Evolutionary conservation across 2,797 vertebrate species (phyloP).

Genomic region (Neostethus bicornis): DNA sequence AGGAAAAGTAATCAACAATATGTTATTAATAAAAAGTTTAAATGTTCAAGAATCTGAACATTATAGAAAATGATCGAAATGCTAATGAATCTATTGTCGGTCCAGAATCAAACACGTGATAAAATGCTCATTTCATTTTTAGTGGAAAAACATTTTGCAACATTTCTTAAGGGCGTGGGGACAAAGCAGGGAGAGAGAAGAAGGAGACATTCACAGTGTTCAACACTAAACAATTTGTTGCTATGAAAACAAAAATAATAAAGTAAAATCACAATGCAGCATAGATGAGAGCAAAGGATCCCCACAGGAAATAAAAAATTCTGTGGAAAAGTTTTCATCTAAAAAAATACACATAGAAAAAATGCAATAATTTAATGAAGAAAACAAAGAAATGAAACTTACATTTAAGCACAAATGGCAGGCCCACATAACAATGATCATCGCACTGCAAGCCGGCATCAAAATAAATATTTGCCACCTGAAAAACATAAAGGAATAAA

Average conservation of each 20-base stretch:
- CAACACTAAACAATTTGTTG: no score
- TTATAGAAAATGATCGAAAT: no score
- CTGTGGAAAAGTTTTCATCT: neutral
- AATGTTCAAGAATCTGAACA: no score
- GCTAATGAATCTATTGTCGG: no score
- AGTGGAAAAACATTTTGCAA: no score
- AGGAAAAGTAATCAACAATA: neutral
- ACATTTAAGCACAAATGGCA: slow-evolving; percentile 96
- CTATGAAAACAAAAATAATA: neutral
- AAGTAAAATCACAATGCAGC: neutral
- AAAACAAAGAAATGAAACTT: slow-evolving; percentile 70
- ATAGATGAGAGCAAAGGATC: slow-evolving; percentile 6
- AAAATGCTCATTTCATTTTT: no score
- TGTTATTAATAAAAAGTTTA: neutral
- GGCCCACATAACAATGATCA: slow-evolving; percentile 94
- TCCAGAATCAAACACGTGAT: no score
- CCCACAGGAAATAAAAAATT: neutral
- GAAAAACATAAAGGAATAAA: slow-evolving; percentile 67
- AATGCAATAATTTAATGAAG: neutral
- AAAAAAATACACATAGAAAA: slow-evolving; percentile 1
- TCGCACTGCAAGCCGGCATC: slow-evolving; percentile 94
- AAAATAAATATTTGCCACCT: slow-evolving; percentile 99
- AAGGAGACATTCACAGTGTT: no score
- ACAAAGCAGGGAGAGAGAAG: no score
- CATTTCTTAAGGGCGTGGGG: no score